Evolutionary conservation across 2,888 invertebrate species (phyloP), one percentile per base, ranked within the genome.

Genomic region (Caenorhabditis afra): DNA sequence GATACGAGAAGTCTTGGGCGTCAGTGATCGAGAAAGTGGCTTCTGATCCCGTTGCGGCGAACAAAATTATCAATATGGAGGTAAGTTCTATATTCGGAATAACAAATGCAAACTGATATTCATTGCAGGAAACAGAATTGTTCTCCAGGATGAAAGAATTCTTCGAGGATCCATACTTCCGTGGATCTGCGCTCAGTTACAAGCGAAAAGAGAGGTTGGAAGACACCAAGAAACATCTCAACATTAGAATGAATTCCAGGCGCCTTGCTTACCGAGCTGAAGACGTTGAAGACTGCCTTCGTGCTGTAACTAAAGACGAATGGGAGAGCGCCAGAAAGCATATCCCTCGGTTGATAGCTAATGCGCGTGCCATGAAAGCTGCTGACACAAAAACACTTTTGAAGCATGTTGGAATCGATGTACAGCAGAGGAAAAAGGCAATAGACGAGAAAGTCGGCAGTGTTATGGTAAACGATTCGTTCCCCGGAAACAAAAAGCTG

Each of bases 41-140:
- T 7, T 49, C 55, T 2, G 77, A 77, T 59, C 18, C 49, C n/a
- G 18, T 18, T n/a, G 41, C 59, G 1, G 23, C 68, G 0, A 44
- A 58, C n/a, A 29, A 35, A 10, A 59, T 77, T 7, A 58, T 77
- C 11, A 70, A 64, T 12, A 77, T 79, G 67, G 73, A 73, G 52
- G 74, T 74, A 52, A 37, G 71, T 61, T n/a, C 14, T 62, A 8
- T 7, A 4, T 12, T 41, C 11, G 22, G 12, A n/a, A n/a, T n/a
- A n/a, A n/a, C n/a, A n/a, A n/a, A n/a, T n/a, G n/a, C n/a, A 23
- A 59, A 59, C 8, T 23, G n/a, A 47, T 61, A 10, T 47, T 61
- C n/a, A 55, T 66, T 66, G 11, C 74, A 66, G 66, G 78, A 78
- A 62, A 18, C 55, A 14, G 66, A 66, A n/a, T 16, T 78, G 44